Conservation (phyloP, 2,113 vertebrate species). For the Cromileptes altivelis region DNA sequence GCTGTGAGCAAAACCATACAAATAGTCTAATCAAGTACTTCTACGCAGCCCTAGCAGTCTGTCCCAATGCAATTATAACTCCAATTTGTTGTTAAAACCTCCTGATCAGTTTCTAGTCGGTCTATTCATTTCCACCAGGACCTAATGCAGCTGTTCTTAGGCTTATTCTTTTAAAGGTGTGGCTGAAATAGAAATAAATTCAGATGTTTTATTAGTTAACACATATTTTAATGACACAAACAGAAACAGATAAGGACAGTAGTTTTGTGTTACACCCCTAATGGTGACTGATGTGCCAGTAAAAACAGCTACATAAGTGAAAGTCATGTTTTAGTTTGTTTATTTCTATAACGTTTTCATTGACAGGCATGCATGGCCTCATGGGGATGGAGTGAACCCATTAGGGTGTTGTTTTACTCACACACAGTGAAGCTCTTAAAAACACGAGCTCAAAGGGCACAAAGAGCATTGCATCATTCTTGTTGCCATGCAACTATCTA, state of each 20-base stretch:
- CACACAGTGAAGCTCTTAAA: neutral
- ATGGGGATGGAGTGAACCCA: neutral
- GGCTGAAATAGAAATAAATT: neutral
- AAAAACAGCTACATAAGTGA: neutral
- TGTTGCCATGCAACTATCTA: conserved; percentile 25
- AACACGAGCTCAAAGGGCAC: conserved; percentile 25
- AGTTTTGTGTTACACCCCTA: neutral
- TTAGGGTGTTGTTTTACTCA: neutral
- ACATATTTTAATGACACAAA: too few relatives aligned
- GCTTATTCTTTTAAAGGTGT: neutral
- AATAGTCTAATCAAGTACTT: too few relatives aligned
- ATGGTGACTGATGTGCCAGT: neutral
- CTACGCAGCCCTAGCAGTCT: neutral
- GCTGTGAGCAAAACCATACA: too few relatives aligned
- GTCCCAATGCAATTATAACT: neutral
- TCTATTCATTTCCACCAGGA: neutral
- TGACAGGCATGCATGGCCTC: neutral
- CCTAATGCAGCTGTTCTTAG: neutral
- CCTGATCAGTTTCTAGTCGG: neutral
- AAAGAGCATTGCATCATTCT: neutral
- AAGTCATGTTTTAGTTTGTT: neutral
- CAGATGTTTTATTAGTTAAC: too few relatives aligned
- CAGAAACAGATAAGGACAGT: too few relatives aligned
- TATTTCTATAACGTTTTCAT: neutral
- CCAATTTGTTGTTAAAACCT: neutral